These are phyloP conservation scores for Cerastoderma edule DNA, from an alignment of 2,888 invertebrate species.

Conservation along the genomic window DNA sequence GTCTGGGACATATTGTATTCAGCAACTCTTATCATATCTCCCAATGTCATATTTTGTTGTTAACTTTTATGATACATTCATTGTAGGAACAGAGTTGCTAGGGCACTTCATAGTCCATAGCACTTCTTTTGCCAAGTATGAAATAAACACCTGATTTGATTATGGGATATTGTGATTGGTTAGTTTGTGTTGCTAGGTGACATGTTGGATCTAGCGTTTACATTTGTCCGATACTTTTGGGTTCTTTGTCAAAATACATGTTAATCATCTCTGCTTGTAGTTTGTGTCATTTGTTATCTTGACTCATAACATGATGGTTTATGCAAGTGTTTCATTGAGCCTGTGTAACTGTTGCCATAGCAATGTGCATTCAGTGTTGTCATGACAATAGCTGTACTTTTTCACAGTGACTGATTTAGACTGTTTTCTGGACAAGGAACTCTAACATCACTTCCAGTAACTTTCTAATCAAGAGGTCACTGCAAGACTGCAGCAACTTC, in stretches of 20 bases:
- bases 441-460: too few species aligned
- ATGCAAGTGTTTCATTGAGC: conserved; percentile 33
- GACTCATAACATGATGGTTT: conserved; percentile 26
- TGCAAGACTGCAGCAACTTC: too few species aligned
- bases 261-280: conserved; percentile 22
- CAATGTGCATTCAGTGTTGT: too few species aligned
- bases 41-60: background rate
- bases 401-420: too few species aligned
- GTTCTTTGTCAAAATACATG: conserved; percentile 11
- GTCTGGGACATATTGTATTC: conserved; percentile 9
- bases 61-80: too few species aligned
- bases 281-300: conserved; percentile 1
- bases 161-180: background rate
- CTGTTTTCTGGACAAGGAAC: too few species aligned
- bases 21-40: too few species aligned
- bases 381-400: too few species aligned
- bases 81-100: too few species aligned
- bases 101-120: too few species aligned
- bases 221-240: conserved; percentile 15
- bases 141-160: background rate
- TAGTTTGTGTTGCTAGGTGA: conserved; percentile 45
- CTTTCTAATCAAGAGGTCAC: too few species aligned
- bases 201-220: conserved; percentile 64
- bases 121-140: too few species aligned
- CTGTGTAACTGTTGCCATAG: conserved; percentile 48